These are phyloP conservation scores for Brachionus sp. DNA, from an alignment of 1,140 invertebrate genomes.

Conservation along the genomic window DNA sequence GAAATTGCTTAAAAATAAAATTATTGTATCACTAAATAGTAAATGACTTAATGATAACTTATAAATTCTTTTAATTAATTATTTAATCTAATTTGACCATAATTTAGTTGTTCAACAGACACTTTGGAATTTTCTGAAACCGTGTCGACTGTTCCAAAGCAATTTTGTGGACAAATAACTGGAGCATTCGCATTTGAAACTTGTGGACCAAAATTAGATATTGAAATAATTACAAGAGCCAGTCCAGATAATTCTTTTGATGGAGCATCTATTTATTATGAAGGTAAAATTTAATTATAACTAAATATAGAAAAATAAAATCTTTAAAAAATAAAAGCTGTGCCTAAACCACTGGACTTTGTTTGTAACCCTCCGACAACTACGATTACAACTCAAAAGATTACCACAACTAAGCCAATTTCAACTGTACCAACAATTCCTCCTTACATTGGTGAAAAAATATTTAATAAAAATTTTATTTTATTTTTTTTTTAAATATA, in stretches of 20 bases:
- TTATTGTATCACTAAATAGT: no score
- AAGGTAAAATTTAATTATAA: neutral
- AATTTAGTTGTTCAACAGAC: constrained; percentile 10
- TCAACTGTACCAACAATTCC: neutral
- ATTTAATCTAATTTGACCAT: neutral
- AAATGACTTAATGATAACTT: no score
- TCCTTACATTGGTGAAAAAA: neutral
- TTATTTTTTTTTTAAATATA: neutral
- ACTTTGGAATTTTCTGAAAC: neutral
- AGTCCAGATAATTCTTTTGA: neutral
- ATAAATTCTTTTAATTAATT: no score
- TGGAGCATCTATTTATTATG: constrained; percentile 35
- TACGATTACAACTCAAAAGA: neutral
- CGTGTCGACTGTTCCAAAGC: neutral
- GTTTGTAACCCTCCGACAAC: constrained; percentile 10
- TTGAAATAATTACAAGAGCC: neutral
- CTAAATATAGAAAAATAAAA: neutral
- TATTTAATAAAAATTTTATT: neutral
- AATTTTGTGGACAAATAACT: constrained; percentile 21
- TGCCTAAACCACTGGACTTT: constrained; percentile 17
- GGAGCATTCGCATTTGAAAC: constrained; percentile 1
- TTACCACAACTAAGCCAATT: neutral
- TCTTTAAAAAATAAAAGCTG: neutral
- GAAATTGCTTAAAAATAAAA: no score
- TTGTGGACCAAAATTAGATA: neutral